Conservation (phyloP, 2,888 invertebrate species). For the Amiota minor region DNA sequence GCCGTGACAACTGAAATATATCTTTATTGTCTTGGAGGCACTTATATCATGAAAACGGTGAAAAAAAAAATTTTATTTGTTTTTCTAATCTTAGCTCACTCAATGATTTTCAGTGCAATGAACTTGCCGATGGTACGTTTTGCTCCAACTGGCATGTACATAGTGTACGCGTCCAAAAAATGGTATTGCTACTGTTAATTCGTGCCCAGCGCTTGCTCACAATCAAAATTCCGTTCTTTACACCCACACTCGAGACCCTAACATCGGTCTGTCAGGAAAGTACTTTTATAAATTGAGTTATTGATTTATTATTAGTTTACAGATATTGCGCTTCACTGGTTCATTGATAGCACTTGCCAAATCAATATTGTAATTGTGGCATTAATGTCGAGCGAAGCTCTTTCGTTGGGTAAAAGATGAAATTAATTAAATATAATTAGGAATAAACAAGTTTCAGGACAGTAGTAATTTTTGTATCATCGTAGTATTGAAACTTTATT, state of each 20-base stretch:
- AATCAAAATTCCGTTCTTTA: constrained; percentile 64
- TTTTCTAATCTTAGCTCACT: no score
- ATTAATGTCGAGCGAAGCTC: background rate
- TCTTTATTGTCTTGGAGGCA: constrained; percentile 65
- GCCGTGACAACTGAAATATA: constrained; percentile 58
- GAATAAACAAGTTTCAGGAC: no score
- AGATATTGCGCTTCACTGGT: constrained; percentile 59
- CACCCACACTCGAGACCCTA: constrained; percentile 60
- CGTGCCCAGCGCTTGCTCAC: constrained; percentile 58
- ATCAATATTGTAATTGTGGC: constrained; percentile 47
- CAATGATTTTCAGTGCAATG: constrained; percentile 42
- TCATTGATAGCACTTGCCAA: constrained; percentile 58
- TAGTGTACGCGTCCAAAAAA: constrained; percentile 58
- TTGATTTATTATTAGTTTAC: background rate
- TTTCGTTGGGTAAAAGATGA: no score
- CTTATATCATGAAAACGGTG: constrained; percentile 61
- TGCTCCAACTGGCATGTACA: constrained; percentile 61
- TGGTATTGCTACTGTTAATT: constrained; percentile 58
- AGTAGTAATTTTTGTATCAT: no score
- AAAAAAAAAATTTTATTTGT: background rate
- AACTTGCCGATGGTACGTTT: constrained; percentile 52
- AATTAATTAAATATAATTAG: no score
- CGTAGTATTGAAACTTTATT: no score
- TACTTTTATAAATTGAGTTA: background rate
- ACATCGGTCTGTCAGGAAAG: constrained; percentile 52